Evolutionary conservation across 92 coral and sea anemone genomes (phyloP), one percentile per base, ranked within the genome.

Genomic region (Zoanthus gigantus): DNA sequence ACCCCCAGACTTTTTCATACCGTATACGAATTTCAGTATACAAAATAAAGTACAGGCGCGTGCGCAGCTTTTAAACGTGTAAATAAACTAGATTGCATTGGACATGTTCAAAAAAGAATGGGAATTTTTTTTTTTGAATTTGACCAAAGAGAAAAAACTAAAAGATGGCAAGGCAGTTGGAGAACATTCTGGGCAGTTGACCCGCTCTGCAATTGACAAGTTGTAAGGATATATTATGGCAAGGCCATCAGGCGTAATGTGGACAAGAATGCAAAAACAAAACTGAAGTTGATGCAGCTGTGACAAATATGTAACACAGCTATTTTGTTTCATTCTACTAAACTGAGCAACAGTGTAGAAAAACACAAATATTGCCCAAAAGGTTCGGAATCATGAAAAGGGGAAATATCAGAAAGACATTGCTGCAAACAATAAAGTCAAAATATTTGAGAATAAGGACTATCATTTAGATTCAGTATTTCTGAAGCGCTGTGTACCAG

Each of bases 401-500:
- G n/a, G n/a, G n/a, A n/a, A n/a, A 6, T 75, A 75, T 23, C 79
- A 75, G 74, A 71, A 71, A 32, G 46, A 32, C 74, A 67, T 67
- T 31, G 74, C 17, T 71, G 32, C 74, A 32, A 15, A 71, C 47
- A 71, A 45, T 71, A 42, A 15, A 71, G 17, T 9, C 12, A 71
- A 42, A 29, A 32, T 17, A 9, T 71, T 71, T 31, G 47, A 71
- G 42, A 42, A 71, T 42, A 31, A 71, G 74, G 48, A 71, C 47
- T 17, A 32, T 71, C 74, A 71, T 31, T 71, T 71, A 42, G 74
- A 71, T 71, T 42, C 58, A 53, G 58, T 7, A 53, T 53, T 53
- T 53, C 58, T 53, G 58, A 83, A 83, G 53, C 50, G 76, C 32
- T 86, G 83, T 74, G 53, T 75, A 3, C 89, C 89, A 50, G 88